These are phyloP conservation scores for Ascaphus truei DNA, from an alignment of 2,113 vertebrate species.

Conservation along the genomic window DNA sequence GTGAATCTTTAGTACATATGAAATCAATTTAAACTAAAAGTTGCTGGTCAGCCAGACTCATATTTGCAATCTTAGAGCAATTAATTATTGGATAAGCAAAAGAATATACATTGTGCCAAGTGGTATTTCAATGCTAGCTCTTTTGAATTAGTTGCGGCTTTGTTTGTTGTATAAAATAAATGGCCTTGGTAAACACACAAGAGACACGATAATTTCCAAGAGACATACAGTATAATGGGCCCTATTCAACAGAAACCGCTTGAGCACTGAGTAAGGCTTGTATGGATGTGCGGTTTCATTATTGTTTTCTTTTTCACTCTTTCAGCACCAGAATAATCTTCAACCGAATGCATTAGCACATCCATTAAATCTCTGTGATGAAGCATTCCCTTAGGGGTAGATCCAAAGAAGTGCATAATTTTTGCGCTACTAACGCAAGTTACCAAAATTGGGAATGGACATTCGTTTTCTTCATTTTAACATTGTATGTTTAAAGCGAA, in stretches of 20 bases:
- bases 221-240: background rate
- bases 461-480: too few species aligned
- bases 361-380: constrained; percentile 1
- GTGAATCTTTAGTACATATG: background rate
- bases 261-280: background rate
- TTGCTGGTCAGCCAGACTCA: background rate
- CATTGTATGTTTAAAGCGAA: too few species aligned
- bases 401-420: too few species aligned
- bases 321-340: background rate
- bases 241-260: constrained; percentile 8
- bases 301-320: constrained; percentile 11
- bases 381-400: too few species aligned
- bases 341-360: constrained; percentile 15
- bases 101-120: background rate
- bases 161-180: constrained; percentile 7
- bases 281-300: background rate
- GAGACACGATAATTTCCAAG: background rate
- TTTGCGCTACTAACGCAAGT: too few species aligned
- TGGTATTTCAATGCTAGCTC: background rate
- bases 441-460: too few species aligned
- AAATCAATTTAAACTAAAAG: constrained; percentile 7
- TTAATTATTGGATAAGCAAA: background rate
- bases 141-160: background rate
- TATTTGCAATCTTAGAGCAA: background rate
- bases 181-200: constrained; percentile 9